A percentile compares a stretch with the other conserved stretches of the same genome.
Conservation (phyloP, 2,888 invertebrate species). For the Mythimna loreyi region DNA sequence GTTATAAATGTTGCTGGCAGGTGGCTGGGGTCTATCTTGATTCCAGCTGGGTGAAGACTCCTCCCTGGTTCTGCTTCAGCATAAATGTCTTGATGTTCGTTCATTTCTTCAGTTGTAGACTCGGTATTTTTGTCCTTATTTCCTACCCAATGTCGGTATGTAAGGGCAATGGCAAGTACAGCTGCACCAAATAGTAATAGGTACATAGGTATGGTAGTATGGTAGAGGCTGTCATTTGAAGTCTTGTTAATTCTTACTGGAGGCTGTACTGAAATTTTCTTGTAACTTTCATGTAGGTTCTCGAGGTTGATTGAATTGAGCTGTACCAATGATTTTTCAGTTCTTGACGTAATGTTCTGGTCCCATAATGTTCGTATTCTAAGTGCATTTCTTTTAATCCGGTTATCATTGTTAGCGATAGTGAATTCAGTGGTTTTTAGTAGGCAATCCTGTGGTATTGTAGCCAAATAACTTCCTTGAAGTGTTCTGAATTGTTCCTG, state of each 20-base stretch:
- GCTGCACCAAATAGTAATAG: slow-evolving; percentile 1
- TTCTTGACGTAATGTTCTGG: not conserved
- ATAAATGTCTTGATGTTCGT: too few species aligned
- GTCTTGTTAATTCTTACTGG: not conserved
- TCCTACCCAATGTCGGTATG: not conserved
- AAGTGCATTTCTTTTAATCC: not conserved
- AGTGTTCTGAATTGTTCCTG: slow-evolving; percentile 1
- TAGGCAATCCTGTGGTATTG: not conserved
- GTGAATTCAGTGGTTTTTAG: not conserved
- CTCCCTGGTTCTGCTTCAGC: too few species aligned
- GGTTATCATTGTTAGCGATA: not conserved
- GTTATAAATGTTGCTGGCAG: too few species aligned
- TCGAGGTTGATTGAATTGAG: not conserved
- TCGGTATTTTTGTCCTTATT: too few species aligned
- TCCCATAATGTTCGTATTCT: not conserved
- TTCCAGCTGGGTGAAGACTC: too few species aligned
- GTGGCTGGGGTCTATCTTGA: too few species aligned
- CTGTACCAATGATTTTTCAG: not conserved
- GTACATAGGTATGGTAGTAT: slow-evolving; percentile 7
- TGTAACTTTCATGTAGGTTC: slow-evolving; percentile 1
- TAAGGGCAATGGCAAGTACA: not conserved
- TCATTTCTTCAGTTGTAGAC: too few species aligned
- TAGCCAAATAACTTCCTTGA: not conserved
- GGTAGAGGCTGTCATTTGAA: slow-evolving; percentile 1
- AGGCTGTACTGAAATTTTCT: slow-evolving; percentile 6